These are phyloP conservation scores for Monopis laevigella DNA, from an alignment of 2,888 invertebrate species.

Conservation along the genomic window DNA sequence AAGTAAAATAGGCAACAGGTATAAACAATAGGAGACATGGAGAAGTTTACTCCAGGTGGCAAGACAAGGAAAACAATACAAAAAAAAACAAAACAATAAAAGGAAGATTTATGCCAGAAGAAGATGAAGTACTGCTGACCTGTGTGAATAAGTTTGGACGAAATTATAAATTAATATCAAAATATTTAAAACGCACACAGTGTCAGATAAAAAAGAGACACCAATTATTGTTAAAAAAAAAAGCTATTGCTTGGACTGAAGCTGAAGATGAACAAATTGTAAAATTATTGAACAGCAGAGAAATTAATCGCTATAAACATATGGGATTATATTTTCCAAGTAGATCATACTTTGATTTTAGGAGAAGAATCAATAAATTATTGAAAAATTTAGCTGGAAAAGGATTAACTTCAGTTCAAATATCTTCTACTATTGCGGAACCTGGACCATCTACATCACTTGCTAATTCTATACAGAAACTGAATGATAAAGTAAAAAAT, in stretches of 20 bases:
- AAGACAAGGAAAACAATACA: too few relatives aligned
- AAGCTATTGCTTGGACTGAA: neutral
- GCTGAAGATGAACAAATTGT: neutral
- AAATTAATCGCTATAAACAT: too few relatives aligned
- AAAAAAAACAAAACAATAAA: neutral
- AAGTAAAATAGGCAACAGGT: too few relatives aligned
- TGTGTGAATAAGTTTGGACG: slow-evolving; percentile 7
- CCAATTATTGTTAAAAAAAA: neutral
- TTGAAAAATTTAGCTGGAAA: too few relatives aligned
- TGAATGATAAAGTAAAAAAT: neutral
- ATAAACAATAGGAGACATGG: neutral
- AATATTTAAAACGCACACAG: neutral
- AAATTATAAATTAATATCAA: neutral
- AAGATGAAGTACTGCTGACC: neutral
- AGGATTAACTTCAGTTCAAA: too few relatives aligned
- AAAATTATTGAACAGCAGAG: too few relatives aligned
- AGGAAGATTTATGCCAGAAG: slow-evolving; percentile 5
- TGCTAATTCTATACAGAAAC: neutral
- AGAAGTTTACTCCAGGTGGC: neutral
- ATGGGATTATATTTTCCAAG: too few relatives aligned
- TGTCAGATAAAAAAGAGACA: neutral
- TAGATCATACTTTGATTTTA: too few relatives aligned
- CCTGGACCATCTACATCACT: neutral
- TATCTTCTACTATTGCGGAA: too few relatives aligned
- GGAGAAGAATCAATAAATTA: too few relatives aligned